phyloP scores from a whole-genome alignment of 2,113 vertebrate species.

The Oreochromis niloticus region DNA sequence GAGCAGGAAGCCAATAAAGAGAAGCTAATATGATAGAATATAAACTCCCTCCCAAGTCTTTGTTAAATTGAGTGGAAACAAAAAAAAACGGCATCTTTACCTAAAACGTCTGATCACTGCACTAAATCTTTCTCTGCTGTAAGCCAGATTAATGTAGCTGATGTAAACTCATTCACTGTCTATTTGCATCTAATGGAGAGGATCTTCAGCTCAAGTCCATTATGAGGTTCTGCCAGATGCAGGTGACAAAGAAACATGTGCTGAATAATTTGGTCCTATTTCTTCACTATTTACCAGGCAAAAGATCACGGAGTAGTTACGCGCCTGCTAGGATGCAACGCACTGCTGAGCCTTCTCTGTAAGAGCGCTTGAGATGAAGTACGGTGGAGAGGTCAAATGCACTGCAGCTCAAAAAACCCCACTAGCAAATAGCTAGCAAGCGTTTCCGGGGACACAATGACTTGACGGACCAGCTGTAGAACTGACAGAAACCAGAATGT shows the following conservation, averaged over 20 bases:
- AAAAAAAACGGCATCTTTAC: fast-evolving
- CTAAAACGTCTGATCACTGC: background rate
- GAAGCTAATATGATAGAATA: background rate
- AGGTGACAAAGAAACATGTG: background rate
- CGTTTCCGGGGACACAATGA: fast-evolving
- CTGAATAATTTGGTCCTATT: background rate
- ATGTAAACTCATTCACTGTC: background rate
- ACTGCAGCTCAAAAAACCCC: fast-evolving
- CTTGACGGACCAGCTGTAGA: fast-evolving
- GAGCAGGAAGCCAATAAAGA: background rate
- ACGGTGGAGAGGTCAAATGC: background rate
- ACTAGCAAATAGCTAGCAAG: background rate
- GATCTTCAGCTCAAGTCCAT: background rate
- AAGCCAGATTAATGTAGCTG: background rate
- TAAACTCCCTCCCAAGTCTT: background rate
- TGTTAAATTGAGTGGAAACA: background rate
- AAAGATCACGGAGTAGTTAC: background rate
- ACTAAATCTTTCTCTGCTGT: background rate
- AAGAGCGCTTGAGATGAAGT: background rate
- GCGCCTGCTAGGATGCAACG: background rate
- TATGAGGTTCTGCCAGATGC: background rate
- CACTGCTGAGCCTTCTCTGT: background rate
- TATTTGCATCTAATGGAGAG: background rate
- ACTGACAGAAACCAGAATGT: background rate
- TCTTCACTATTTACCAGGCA: background rate